phyloP scores from a whole-genome alignment of 2,113 vertebrate genomes.

The Vombatus ursinus region DNA sequence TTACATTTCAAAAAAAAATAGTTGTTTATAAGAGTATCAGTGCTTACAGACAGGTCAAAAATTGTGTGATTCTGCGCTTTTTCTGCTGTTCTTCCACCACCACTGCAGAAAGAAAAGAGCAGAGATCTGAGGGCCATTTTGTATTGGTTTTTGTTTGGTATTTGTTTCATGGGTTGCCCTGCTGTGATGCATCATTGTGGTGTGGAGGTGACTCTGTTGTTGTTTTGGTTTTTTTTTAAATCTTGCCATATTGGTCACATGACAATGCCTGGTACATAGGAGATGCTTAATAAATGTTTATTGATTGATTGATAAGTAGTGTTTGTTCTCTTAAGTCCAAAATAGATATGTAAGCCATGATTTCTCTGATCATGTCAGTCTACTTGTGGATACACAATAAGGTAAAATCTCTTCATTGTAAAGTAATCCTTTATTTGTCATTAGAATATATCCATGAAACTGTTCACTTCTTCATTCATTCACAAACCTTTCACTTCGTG shows the following conservation, averaged over 20 bases:
- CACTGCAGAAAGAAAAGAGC: not conserved
- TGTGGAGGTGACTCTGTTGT: not conserved
- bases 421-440: slow-evolving; percentile 27
- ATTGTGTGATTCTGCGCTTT: not conserved
- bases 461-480: slow-evolving; percentile 21
- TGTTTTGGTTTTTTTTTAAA: not conserved
- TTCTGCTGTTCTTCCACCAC: not conserved
- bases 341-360: not conserved
- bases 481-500: slow-evolving; percentile 32
- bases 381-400: not conserved
- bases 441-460: slow-evolving; percentile 36
- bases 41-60: not conserved
- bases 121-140: not conserved
- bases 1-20: not conserved
- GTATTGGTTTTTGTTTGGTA: not conserved
- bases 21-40: not conserved
- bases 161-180: not conserved
- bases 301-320: not conserved
- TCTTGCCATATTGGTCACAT: not conserved
- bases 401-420: not conserved
- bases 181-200: not conserved
- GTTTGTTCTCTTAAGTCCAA: not conserved
- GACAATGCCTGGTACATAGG: not conserved
- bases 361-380: not conserved
- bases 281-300: not conserved